Conservation (phyloP, 2,113 vertebrate genomes). For the Pagrus major region DNA sequence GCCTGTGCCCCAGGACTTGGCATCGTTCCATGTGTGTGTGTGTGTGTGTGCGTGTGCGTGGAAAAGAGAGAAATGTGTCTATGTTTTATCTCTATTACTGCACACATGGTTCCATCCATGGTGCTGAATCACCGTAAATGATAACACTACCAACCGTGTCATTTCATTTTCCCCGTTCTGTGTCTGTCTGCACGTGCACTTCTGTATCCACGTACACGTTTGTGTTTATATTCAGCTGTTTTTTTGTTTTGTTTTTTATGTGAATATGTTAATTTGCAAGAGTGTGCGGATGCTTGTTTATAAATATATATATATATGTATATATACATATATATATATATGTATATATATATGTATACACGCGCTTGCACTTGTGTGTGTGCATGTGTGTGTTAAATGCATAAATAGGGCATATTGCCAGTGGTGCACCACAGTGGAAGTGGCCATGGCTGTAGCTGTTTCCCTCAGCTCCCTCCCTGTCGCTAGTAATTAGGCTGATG, state of each 20-base stretch:
- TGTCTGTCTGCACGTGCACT: constrained; percentile 7
- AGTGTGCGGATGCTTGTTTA: constrained; percentile 9
- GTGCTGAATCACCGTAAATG: constrained; percentile 60
- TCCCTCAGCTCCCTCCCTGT: constrained; percentile 72
- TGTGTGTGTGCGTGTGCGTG: constrained; percentile 12
- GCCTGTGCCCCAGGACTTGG: constrained; percentile 62
- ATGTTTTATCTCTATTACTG: constrained; percentile 70
- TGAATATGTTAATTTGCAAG: constrained; percentile 18
- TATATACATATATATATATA: no score
- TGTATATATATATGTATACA: no score
- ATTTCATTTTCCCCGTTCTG: constrained; percentile 47
- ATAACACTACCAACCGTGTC: constrained; percentile 60
- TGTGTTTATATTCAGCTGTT: constrained; percentile 31
- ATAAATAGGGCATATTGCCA: constrained; percentile 73
- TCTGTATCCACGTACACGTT: constrained; percentile 6
- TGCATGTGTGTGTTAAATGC: constrained; percentile 52
- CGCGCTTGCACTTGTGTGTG: no score
- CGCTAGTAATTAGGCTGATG: constrained; percentile 78
- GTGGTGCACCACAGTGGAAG: constrained; percentile 69
- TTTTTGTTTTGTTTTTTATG: neutral
- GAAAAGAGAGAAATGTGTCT: constrained; percentile 29
- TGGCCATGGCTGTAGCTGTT: constrained; percentile 66
- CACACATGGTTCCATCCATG: constrained; percentile 62
- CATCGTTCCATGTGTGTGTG: constrained; percentile 22
- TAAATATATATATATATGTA: no score